Conservation (phyloP, 2,888 invertebrate genomes). For the Rhogogaster chlorosoma region DNA sequence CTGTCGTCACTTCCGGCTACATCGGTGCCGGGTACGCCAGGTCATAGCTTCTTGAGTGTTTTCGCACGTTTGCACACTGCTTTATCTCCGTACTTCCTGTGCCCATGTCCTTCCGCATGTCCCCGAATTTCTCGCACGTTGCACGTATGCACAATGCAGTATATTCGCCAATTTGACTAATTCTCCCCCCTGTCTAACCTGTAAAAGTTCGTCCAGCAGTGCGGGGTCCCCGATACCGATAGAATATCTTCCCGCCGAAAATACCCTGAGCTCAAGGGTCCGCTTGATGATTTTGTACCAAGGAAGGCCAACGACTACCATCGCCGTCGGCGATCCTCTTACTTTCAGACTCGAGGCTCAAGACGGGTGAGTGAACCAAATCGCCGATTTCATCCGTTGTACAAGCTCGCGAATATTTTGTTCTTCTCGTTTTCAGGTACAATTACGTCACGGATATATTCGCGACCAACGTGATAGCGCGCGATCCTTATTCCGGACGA, state of each 20-base stretch:
- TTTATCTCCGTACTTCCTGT: background rate
- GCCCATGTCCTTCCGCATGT: background rate
- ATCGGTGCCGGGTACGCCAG: constrained; percentile 91
- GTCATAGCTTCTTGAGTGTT: constrained; percentile 47
- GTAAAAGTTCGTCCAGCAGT: constrained; percentile 77
- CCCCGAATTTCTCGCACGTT: background rate
- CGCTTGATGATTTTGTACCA: constrained; percentile 92
- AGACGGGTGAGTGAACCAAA: constrained; percentile 81
- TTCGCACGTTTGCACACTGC: background rate
- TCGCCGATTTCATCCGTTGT: background rate
- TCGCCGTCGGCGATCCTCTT: constrained; percentile 94
- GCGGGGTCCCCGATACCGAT: constrained; percentile 96
- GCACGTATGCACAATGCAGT: constrained; percentile 20
- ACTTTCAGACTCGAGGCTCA: constrained; percentile 94
- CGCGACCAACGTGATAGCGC: constrained; percentile 94
- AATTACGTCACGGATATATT: constrained; percentile 94
- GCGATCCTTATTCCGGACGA: constrained; percentile 94
- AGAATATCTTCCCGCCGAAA: constrained; percentile 94
- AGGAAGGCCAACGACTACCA: constrained; percentile 94
- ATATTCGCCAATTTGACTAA: background rate
- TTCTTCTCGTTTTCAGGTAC: constrained; percentile 76
- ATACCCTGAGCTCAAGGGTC: constrained; percentile 93
- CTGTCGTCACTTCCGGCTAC: constrained; percentile 95
- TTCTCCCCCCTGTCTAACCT: constrained; percentile 41
- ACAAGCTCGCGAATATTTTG: background rate